These are phyloP conservation scores for Calameuta filiformis DNA, from an alignment of 2,888 invertebrate genomes.

Conservation along the genomic window DNA sequence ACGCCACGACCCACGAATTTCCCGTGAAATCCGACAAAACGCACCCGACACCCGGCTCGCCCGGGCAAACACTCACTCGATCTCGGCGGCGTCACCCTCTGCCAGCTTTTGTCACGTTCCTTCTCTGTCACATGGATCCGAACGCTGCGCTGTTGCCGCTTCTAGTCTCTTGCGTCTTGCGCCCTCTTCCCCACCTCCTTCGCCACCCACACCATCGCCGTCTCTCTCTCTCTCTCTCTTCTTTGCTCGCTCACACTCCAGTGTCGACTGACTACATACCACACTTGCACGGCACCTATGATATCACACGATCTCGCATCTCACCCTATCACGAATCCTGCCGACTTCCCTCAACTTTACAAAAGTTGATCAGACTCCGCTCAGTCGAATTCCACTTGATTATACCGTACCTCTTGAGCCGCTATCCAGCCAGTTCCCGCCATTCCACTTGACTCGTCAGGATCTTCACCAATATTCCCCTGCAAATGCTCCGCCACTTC, in stretches of 20 bases:
- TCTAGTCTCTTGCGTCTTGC: conserved; percentile 24
- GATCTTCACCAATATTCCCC: background rate
- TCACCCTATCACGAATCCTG: background rate
- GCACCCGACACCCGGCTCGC: conserved; percentile 59
- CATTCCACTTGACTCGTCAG: background rate
- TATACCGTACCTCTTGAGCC: background rate
- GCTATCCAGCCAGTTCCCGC: background rate
- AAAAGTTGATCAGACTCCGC: background rate
- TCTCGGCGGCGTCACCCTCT: conserved; percentile 61
- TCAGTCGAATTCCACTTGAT: conserved; percentile 3
- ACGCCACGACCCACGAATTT: conserved; percentile 40
- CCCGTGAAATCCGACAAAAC: conserved; percentile 35
- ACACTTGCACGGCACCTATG: background rate
- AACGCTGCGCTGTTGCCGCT: conserved; percentile 50
- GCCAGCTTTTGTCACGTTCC: conserved; percentile 64
- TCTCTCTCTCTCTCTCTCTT: background rate
- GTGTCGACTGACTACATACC: background rate
- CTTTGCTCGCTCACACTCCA: background rate
- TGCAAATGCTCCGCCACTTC: background rate
- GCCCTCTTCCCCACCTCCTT: background rate
- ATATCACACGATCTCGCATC: background rate
- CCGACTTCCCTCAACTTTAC: background rate
- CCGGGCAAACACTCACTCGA: conserved; percentile 61
- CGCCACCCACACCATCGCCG: background rate
- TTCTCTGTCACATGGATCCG: conserved; percentile 64